These are phyloP conservation scores for Pimpla rufipes DNA, from an alignment of 2,888 invertebrate species.

Conservation along the genomic window DNA sequence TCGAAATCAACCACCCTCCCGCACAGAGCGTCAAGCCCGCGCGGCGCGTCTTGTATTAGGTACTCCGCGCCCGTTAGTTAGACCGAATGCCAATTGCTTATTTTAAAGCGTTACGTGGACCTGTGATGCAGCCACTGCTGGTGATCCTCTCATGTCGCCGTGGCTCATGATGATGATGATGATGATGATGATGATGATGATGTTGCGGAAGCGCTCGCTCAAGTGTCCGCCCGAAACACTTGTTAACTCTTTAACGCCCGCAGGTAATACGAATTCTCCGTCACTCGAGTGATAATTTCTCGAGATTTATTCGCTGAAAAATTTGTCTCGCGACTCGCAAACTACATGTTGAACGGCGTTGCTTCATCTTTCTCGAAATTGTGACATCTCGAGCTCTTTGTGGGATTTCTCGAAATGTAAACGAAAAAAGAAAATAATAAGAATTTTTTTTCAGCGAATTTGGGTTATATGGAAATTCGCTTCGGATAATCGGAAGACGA, in stretches of 20 bases:
- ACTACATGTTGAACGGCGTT: neutral
- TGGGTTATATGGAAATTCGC: no score
- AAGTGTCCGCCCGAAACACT: conserved; percentile 41
- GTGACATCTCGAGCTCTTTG: neutral
- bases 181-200: conserved; percentile 21
- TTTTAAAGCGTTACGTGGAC: conserved; percentile 72
- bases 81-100: conserved; percentile 73
- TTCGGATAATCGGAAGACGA: no score
- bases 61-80: conserved; percentile 58
- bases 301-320: neutral
- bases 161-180: conserved; percentile 14
- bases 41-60: conserved; percentile 43
- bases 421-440: neutral
- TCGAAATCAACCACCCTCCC: conserved; percentile 53
- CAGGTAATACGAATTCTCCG: neutral
- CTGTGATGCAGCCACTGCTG: conserved; percentile 51
- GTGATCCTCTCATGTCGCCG: conserved; percentile 46
- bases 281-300: neutral
- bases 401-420: neutral
- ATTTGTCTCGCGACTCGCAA: neutral
- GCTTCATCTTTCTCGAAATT: neutral
- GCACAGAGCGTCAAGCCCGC: conserved; percentile 19
- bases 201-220: conserved; percentile 30
- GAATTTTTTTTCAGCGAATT: no score
- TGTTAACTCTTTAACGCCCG: conserved; percentile 41